Base-by-base conservation (phyloP, 2,113 vertebrate species). In the Orcinus orca region DNA sequence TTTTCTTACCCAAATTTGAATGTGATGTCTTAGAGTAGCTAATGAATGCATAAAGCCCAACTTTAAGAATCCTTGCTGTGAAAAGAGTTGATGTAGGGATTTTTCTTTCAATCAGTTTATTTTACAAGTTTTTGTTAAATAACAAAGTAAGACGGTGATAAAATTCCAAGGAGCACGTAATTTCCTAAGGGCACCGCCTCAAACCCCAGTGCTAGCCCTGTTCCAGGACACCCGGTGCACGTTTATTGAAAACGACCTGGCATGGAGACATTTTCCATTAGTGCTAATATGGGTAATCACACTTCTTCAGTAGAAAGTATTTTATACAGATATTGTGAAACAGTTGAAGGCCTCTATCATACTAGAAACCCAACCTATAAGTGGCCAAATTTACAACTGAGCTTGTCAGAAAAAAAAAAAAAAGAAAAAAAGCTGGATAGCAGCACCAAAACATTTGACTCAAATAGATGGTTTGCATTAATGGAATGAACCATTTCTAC, bases 361-460 rank as follows among this genome's bases (percentile, higher is more conserved):
- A 15, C 3, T 12, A 79, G 60, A 87, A 79, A 47, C 50, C 33
- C 33, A 2, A 67, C 21, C 31, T 26, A 1, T 11, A 65, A 33
- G 63, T 17, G 26, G 55, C 10, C 55, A 83, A 33, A 70, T 55
- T 18, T 5, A 79, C 55, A 12, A 1, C 0, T 20, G 63, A 33
- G 29, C 4, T 31, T 29, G 12, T 67, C 62, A 33, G 41, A 77
- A 53, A 70, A n/a, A 21, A 7, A n/a, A n/a, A 70, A 53, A 53
- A 26, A 62, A 62, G 8, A 23, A n/a, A 7, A 29, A 77, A 53
- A 63, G 76, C 23, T 21, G 23, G 41, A 4, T 17, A 7, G 50
- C 2, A 5, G 11, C 1, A 2, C 13, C 17, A 9, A 47, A 23
- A 67, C 67, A 4, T 0, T 25, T 8, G 18, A 73, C 41, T 23